Evolutionary conservation across 1,140 invertebrate genomes (phyloP), one percentile per base, ranked within the genome.

Genomic region (Lepidotrigona ventralis): DNA sequence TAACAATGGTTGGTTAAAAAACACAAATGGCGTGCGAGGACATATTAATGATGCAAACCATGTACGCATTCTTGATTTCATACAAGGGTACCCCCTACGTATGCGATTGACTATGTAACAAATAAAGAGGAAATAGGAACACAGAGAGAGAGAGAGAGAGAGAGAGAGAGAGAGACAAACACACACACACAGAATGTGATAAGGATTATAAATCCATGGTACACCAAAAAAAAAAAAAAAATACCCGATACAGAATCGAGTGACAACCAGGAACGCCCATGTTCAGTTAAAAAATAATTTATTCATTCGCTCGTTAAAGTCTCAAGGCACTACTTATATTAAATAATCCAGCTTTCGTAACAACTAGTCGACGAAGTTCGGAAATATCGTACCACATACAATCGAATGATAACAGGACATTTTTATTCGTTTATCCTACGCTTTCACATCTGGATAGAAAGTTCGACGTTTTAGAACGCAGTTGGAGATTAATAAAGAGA

Each of bases 271-370:
- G 71, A 73, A 46, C 17, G n/a, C 56, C 39, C 26, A 74, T 58
- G 14, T 76, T 82, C 68, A 51, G 72, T 89, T 91, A 85, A 78
- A 92, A 92, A 92, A 92, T 91, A 91, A 92, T 91, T 92, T 92
- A 91, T 92, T 91, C 80, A 46, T 69, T 86, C 83, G 77, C 85
- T 90, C 76, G 83, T 89, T 90, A 88, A 90, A 90, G 83, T 91
- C 90, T 89, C 88, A 92, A 93, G 92, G 91, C 91, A 92, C 91
- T 92, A 89, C 83, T 85, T 86, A 83, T 72, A 81, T 81, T 89
- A 83, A 78, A 85, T 75, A 70, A 83, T 85, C n/a, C 58, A 69
- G 21, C 60, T 73, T 73, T 54, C 79, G 33, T 54, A 78, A n/a
- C 51, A 54, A 78, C 21, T 19, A 69, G 78, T 83, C 53, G 39